These are phyloP conservation scores for Myotis lucifugus DNA, from an alignment of 2,113 vertebrate genomes.

Conservation along the genomic window DNA sequence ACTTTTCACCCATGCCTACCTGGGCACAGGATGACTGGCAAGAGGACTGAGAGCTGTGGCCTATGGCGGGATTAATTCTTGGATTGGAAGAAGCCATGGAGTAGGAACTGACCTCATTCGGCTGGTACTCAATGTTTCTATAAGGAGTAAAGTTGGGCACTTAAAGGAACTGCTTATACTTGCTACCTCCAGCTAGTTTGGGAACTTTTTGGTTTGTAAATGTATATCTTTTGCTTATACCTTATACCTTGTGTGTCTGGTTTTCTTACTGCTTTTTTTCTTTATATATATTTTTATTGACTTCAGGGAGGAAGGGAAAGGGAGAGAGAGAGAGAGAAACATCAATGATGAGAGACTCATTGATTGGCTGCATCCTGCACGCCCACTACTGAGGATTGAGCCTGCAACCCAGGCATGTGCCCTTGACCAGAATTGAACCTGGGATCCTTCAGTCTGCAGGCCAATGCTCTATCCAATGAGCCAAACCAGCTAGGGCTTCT, in stretches of 20 bases:
- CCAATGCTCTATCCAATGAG: too few species aligned
- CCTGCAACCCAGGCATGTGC: too few species aligned
- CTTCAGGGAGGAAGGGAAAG: too few species aligned
- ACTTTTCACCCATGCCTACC: constrained; percentile 90
- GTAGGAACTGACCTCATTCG: background rate
- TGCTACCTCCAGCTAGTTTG: constrained; percentile 32
- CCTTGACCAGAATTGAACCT: too few species aligned
- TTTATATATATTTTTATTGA: too few species aligned
- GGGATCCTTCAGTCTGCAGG: too few species aligned
- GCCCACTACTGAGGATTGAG: too few species aligned
- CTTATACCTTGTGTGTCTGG: background rate
- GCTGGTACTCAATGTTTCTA: constrained; percentile 35
- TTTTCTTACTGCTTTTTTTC: background rate
- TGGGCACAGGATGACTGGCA: constrained; percentile 96
- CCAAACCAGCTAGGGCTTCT: too few species aligned
- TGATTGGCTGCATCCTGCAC: too few species aligned
- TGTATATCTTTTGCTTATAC: constrained; percentile 43
- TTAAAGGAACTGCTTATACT: background rate
- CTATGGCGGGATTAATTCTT: fast-evolving
- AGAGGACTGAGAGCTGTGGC: constrained; percentile 67
- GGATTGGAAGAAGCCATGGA: fast-evolving
- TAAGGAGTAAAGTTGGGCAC: background rate
- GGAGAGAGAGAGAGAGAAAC: too few species aligned
- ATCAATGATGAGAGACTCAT: too few species aligned
- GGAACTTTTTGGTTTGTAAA: constrained; percentile 58